These are phyloP conservation scores for Centruroides vittatus DNA, from an alignment of 1,140 invertebrate genomes.

Conservation along the genomic window DNA sequence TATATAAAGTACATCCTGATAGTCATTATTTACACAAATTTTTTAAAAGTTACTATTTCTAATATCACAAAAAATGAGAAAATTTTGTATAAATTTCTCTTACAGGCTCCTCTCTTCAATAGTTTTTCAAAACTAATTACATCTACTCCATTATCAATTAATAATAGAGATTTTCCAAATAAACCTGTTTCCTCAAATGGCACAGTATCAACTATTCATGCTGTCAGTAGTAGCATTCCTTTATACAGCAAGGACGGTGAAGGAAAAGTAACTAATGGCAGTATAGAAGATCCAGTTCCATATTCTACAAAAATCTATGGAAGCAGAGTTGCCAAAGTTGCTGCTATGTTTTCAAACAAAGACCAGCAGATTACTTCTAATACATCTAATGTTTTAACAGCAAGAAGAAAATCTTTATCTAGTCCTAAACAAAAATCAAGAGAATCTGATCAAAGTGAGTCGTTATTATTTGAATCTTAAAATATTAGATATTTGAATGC, in stretches of 20 bases:
- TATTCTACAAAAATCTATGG: not conserved
- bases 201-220: constrained; percentile 1
- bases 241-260: not conserved
- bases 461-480: not conserved
- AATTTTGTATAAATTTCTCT: too few relatives aligned
- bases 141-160: too few relatives aligned
- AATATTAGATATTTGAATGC: constrained; percentile 4
- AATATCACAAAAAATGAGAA: too few relatives aligned
- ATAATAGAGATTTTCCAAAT: not conserved
- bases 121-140: too few relatives aligned
- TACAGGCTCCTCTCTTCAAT: too few relatives aligned
- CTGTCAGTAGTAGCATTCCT: not conserved
- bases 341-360: constrained; percentile 6
- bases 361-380: not conserved
- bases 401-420: not conserved
- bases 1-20: too few relatives aligned
- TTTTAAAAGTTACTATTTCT: too few relatives aligned
- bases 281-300: not conserved
- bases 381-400: not conserved
- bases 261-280: not conserved
- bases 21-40: too few relatives aligned
- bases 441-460: too few relatives aligned
- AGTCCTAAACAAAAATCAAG: not conserved
- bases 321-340: constrained; percentile 1
- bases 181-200: not conserved